Conservation (phyloP, 1,140 invertebrate genomes). For the Drosophila asahinai region DNA sequence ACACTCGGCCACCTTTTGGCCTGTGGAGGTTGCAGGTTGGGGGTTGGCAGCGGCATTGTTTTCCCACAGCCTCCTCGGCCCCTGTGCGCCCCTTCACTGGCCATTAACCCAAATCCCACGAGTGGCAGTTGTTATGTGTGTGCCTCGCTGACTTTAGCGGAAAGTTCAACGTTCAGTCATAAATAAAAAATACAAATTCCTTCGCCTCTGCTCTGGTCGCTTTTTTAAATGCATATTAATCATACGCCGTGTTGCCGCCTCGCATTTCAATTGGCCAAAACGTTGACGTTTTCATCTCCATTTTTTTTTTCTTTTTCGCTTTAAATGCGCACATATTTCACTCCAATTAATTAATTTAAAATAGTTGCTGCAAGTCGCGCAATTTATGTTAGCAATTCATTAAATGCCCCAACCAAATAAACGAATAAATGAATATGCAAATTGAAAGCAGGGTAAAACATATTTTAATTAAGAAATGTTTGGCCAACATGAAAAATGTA, state of each 20-base stretch:
- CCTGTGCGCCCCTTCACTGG: conserved; percentile 38
- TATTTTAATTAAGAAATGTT: conserved; percentile 51
- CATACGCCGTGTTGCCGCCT: conserved; percentile 62
- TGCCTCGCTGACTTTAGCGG: conserved; percentile 64
- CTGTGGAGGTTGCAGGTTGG: conserved; percentile 22
- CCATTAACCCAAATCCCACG: conserved; percentile 80
- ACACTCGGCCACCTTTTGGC: conserved; percentile 55
- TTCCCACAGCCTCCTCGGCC: conserved; percentile 16
- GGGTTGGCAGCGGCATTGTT: conserved; percentile 41
- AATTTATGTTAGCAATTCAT: conserved; percentile 65
- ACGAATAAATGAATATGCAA: conserved; percentile 12
- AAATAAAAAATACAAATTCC: conserved; percentile 66
- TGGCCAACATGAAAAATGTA: conserved; percentile 7
- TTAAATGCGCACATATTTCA: conserved; percentile 49
- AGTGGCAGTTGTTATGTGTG: conserved; percentile 71
- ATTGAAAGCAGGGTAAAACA: conserved; percentile 37
- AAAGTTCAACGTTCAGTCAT: conserved; percentile 78
- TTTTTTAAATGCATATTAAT: conserved; percentile 71
- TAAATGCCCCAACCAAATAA: conserved; percentile 28
- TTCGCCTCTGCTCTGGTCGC: conserved; percentile 31
- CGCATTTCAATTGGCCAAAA: conserved; percentile 73
- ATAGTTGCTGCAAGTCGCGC: conserved; percentile 31
- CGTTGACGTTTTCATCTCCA: conserved; percentile 44
- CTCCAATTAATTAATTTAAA: conserved; percentile 69
- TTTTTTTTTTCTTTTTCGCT: conserved; percentile 3